Percentiles rank a stretch among this genome's conserved stretches.
phyloP scores from a whole-genome alignment of 1,140 invertebrate genomes.

The Ptiloglossa arizonensis region DNA sequence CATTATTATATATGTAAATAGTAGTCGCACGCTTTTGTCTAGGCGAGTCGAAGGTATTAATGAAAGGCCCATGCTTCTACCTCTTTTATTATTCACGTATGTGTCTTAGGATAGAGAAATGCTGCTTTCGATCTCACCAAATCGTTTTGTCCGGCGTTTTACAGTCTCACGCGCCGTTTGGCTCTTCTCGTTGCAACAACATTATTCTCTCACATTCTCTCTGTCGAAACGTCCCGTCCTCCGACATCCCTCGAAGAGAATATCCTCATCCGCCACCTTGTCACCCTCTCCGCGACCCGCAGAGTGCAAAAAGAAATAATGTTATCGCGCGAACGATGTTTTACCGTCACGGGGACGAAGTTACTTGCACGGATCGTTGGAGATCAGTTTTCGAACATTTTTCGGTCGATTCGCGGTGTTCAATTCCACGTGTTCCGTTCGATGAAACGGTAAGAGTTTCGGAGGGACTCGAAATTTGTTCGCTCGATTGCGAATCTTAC shows the following conservation, averaged over 20 bases:
- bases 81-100: conserved; percentile 75
- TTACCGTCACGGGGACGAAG: no score
- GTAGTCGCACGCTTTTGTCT: conserved; percentile 79
- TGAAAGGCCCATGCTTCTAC: conserved; percentile 73
- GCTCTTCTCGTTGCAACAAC: conserved; percentile 60
- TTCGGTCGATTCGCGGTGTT: no score
- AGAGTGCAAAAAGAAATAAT: no score
- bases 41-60: conserved; percentile 76
- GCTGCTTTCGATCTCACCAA: conserved; percentile 75
- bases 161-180: conserved; percentile 53
- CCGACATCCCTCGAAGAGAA: conserved; percentile 14
- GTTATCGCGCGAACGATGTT: no score
- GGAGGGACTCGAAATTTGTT: no score
- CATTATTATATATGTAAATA: conserved; percentile 77
- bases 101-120: conserved; percentile 77
- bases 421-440: no score
- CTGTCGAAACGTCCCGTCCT: not conserved
- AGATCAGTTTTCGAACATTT: no score
- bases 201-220: conserved; percentile 16
- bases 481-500: no score
- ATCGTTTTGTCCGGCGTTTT: conserved; percentile 39
- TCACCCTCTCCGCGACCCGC: not conserved
- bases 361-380: no score
- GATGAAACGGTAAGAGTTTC: no score
- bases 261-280: not conserved